Evolutionary conservation across 1,140 invertebrate species (phyloP).

Genomic region (Papilio aristodemus): DNA sequence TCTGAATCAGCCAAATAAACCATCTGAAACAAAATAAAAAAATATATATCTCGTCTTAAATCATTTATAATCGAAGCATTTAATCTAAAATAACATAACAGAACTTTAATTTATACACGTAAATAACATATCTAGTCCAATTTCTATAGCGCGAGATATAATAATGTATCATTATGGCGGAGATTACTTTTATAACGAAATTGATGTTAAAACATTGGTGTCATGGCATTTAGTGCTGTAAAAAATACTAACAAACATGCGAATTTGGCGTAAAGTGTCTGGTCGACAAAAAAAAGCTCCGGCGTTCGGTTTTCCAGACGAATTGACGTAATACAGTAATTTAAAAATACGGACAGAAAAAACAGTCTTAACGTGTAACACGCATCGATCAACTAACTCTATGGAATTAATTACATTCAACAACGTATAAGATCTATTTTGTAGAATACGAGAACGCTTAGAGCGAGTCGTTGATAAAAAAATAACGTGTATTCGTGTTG

Average conservation of each 20-base stretch:
- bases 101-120: constrained; percentile 30
- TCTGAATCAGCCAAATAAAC: constrained; percentile 57
- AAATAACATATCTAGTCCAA: constrained; percentile 48
- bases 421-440: constrained; percentile 74
- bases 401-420: constrained; percentile 77
- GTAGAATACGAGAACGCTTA: constrained; percentile 73
- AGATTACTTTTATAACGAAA: constrained; percentile 59
- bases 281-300: constrained; percentile 46
- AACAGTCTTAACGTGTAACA: constrained; percentile 58
- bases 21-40: constrained; percentile 61
- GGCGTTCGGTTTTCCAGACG: constrained; percentile 55
- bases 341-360: constrained; percentile 69
- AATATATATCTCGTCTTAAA: constrained; percentile 36
- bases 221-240: constrained; percentile 45
- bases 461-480: constrained; percentile 58
- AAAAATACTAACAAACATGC: constrained; percentile 58
- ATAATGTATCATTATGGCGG: constrained; percentile 32
- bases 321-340: constrained; percentile 73
- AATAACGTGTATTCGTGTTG: constrained; percentile 67
- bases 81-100: constrained; percentile 29
- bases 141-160: constrained; percentile 16
- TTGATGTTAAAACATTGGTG: constrained; percentile 38
- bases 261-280: constrained; percentile 66
- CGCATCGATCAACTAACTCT: constrained; percentile 72
- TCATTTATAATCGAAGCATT: constrained; percentile 35